A percentile compares a stretch with the other conserved stretches of the same genome.
These are phyloP conservation scores for Microplitis demolitor DNA, from an alignment of 1,140 invertebrate species.

Conservation along the genomic window DNA sequence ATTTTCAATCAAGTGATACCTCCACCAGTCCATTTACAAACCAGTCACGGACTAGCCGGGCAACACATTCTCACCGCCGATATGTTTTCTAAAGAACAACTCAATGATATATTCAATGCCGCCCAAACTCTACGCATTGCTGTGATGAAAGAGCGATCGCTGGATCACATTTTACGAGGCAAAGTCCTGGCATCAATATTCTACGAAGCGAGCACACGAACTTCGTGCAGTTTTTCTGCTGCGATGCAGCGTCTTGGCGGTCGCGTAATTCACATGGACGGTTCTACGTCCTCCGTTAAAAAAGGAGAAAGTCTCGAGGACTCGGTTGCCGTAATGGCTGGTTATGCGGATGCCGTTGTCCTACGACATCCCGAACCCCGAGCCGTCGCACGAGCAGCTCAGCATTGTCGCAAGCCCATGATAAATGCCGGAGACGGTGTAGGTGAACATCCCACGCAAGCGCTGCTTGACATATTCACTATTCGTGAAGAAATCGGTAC, in stretches of 20 bases:
- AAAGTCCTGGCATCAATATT: slow-evolving; percentile 96
- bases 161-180: slow-evolving; percentile 88
- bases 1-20: slow-evolving; percentile 29
- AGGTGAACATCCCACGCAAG: slow-evolving; percentile 98
- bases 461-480: slow-evolving; percentile 95
- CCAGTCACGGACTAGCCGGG: slow-evolving; percentile 68
- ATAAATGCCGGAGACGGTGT: slow-evolving; percentile 98
- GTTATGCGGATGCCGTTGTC: slow-evolving; percentile 91
- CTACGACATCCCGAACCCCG: slow-evolving; percentile 91
- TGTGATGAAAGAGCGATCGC: slow-evolving; percentile 79
- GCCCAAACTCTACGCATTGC: slow-evolving; percentile 85
- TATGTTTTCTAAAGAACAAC: slow-evolving; percentile 86
- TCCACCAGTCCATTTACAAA: slow-evolving; percentile 30
- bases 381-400: slow-evolving; percentile 82
- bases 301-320: slow-evolving; percentile 97
- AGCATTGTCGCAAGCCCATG: slow-evolving; percentile 83
- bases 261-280: slow-evolving; percentile 87
- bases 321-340: slow-evolving; percentile 82
- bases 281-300: slow-evolving; percentile 87
- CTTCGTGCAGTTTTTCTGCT: slow-evolving; percentile 92
- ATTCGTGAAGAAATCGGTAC: slow-evolving; percentile 99
- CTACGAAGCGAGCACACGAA: slow-evolving; percentile 96
- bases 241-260: slow-evolving; percentile 97
- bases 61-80: slow-evolving; percentile 86
- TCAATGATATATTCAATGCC: slow-evolving; percentile 93